Conservation (phyloP, 2,113 vertebrate genomes). For the Notarius lentiginosus region DNA sequence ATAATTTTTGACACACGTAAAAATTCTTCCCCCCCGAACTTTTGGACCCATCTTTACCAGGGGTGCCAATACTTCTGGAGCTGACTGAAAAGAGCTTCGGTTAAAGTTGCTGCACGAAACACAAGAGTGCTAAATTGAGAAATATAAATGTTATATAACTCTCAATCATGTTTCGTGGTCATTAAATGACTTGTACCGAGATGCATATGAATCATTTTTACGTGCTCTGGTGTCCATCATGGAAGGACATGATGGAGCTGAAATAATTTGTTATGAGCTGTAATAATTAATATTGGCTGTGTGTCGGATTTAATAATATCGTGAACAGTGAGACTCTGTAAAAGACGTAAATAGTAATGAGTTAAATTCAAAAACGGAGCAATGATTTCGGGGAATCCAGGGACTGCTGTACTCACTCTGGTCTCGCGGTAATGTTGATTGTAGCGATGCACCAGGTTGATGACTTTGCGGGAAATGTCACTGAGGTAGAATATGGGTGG, state of each 20-base stretch:
- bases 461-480: slow-evolving; percentile 78
- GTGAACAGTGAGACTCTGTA: background rate
- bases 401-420: slow-evolving; percentile 70
- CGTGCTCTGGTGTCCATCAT: too few relatives aligned
- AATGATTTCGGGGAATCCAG: background rate
- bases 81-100: background rate
- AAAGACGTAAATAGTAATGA: too few relatives aligned
- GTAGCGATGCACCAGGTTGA: slow-evolving; percentile 83
- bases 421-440: slow-evolving; percentile 78
- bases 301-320: background rate
- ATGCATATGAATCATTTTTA: background rate
- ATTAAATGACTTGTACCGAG: background rate
- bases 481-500: slow-evolving; percentile 94
- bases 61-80: slow-evolving; percentile 3
- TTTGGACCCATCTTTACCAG: background rate
- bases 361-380: too few relatives aligned
- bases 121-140: background rate
- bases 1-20: background rate
- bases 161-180: background rate
- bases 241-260: background rate
- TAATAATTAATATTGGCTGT: background rate
- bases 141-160: background rate
- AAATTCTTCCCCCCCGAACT: background rate
- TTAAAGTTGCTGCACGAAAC: background rate
- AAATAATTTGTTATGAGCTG: background rate